These are phyloP conservation scores for Gnathonemus echidnorhynchus DNA, from an alignment of 2,113 vertebrate species.

Conservation along the genomic window DNA sequence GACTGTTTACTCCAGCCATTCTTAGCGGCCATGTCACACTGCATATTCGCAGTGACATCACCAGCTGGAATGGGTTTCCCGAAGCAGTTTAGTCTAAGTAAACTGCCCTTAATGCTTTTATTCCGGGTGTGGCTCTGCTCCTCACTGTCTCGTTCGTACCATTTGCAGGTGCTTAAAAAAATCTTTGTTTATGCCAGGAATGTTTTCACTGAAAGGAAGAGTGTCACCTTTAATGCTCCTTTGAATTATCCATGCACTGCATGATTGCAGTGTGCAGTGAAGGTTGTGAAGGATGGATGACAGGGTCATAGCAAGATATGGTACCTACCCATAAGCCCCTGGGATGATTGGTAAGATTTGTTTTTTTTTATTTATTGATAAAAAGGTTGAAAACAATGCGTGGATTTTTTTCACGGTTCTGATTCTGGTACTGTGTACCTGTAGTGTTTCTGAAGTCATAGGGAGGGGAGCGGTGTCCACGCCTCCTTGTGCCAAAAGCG, in stretches of 20 bases:
- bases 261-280: neutral
- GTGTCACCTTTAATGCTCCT: neutral
- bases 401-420: neutral
- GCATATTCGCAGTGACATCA: conserved; percentile 20
- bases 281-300: neutral
- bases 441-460: neutral
- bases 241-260: neutral
- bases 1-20: conserved; percentile 29
- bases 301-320: neutral
- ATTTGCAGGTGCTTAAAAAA: neutral
- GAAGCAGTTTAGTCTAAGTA: conserved; percentile 16
- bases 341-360: neutral
- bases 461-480: neutral
- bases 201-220: neutral
- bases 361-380: neutral
- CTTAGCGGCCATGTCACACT: conserved; percentile 20
- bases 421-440: neutral
- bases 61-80: conserved; percentile 11
- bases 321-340: neutral
- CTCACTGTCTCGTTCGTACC: neutral
- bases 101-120: neutral
- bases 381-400: neutral
- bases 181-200: neutral
- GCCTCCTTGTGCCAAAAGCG: neutral
- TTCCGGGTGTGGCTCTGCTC: neutral